Percentiles rank a stretch among this genome's conserved stretches.
phyloP scores from a whole-genome alignment of 2,888 invertebrate genomes.

The Caenorhabditis imperialis region DNA sequence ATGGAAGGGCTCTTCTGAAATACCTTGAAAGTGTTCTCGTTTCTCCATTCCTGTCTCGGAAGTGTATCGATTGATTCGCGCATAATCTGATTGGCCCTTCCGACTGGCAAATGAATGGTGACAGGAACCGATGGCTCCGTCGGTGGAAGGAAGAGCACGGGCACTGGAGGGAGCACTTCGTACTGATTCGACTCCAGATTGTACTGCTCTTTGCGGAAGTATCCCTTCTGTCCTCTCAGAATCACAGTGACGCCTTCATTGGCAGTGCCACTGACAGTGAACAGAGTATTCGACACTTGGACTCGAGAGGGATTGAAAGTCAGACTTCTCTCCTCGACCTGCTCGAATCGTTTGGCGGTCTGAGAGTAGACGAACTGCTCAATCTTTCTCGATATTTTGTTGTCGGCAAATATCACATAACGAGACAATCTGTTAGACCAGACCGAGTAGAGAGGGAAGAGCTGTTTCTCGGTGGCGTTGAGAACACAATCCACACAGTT shows the following conservation, averaged over 20 bases:
- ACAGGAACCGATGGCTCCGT: background rate
- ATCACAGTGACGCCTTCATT: constrained; percentile 11
- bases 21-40: background rate
- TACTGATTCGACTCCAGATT: constrained; percentile 5
- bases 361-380: constrained; percentile 18
- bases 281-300: background rate
- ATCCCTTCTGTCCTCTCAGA: constrained; percentile 1
- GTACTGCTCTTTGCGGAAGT: constrained; percentile 7
- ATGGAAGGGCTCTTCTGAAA: too few species aligned
- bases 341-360: constrained; percentile 4
- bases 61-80: too few species aligned
- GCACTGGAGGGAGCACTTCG: constrained; percentile 1
- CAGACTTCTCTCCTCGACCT: background rate
- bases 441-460: constrained; percentile 6
- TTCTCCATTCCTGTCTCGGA: background rate
- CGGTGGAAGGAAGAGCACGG: constrained; percentile 1
- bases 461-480: background rate
- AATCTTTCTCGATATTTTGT: background rate
- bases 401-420: constrained; percentile 16
- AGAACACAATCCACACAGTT: constrained; percentile 7
- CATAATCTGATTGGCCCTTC: background rate
- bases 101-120: background rate
- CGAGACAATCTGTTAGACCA: constrained; percentile 15
- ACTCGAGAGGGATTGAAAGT: background rate
- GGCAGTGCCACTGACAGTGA: constrained; percentile 8